These are phyloP conservation scores for Cordilura impudica DNA, from an alignment of 2,888 invertebrate species.

Conservation along the genomic window DNA sequence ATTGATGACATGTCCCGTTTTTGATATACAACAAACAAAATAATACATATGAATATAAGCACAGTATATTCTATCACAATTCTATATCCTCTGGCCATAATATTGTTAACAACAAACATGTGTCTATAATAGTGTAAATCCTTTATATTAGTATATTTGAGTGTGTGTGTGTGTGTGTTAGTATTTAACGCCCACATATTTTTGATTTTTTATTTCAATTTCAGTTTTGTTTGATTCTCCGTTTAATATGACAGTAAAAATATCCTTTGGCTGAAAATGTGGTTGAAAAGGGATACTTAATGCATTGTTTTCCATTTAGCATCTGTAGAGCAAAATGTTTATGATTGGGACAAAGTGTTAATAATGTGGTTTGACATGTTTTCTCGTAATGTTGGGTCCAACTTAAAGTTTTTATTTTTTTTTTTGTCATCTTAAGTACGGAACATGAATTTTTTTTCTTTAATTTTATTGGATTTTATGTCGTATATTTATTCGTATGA, in stretches of 20 bases:
- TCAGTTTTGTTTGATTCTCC: neutral
- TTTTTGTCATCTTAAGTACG: neutral
- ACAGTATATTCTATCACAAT: neutral
- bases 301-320: neutral
- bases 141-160: too few species aligned
- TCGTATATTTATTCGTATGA: neutral
- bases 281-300: neutral
- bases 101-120: neutral
- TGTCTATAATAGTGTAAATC: neutral
- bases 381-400: neutral
- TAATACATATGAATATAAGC: too few species aligned
- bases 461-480: constrained; percentile 2
- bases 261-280: neutral
- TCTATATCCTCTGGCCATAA: neutral
- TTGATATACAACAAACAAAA: too few species aligned
- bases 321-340: constrained; percentile 26
- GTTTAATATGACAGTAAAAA: too few species aligned
- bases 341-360: constrained; percentile 30
- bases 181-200: constrained; percentile 5
- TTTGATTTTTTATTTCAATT: neutral
- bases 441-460: neutral
- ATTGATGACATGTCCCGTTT: too few species aligned
- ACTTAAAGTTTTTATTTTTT: neutral
- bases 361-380: constrained; percentile 39
- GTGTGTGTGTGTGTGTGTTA: too few species aligned